These are phyloP conservation scores for Muraenolepis orangiensis DNA, from an alignment of 2,797 vertebrate species.

Conservation along the genomic window DNA sequence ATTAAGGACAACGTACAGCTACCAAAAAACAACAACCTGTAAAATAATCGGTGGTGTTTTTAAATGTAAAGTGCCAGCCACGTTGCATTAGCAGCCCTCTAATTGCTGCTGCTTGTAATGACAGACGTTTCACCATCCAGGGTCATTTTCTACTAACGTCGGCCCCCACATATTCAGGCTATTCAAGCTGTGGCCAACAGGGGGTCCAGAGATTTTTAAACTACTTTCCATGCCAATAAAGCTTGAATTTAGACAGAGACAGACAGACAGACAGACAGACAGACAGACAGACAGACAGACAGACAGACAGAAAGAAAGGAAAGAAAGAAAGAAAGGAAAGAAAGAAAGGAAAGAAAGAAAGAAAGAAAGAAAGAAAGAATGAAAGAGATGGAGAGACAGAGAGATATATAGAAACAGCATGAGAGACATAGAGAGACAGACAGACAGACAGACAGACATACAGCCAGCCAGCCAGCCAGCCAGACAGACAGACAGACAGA, in stretches of 20 bases:
- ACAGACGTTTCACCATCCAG: conserved; percentile 24
- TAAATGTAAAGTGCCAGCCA: conserved; percentile 24
- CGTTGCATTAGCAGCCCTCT: conserved; percentile 38
- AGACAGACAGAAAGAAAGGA: background rate
- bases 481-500: no score
- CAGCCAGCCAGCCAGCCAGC: background rate
- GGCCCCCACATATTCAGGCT: conserved; percentile 52
- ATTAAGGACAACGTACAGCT: background rate
- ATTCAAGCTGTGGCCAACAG: conserved; percentile 59
- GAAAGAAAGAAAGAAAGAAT: background rate
- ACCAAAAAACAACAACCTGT: background rate
- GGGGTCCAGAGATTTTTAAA: conserved; percentile 23
- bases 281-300: no score
- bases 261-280: no score
- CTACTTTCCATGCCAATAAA: no score
- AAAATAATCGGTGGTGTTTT: conserved; percentile 8
- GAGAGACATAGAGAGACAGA: background rate
- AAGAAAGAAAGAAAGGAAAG: background rate
- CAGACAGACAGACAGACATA: background rate
- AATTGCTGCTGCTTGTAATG: conserved; percentile 39
- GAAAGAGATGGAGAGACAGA: background rate
- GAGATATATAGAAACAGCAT: background rate
- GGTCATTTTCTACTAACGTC: conserved; percentile 32
- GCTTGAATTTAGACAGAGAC: no score
- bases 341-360: background rate